Conservation (phyloP, 2,888 invertebrate genomes). For the Zeuzera pyrina region DNA sequence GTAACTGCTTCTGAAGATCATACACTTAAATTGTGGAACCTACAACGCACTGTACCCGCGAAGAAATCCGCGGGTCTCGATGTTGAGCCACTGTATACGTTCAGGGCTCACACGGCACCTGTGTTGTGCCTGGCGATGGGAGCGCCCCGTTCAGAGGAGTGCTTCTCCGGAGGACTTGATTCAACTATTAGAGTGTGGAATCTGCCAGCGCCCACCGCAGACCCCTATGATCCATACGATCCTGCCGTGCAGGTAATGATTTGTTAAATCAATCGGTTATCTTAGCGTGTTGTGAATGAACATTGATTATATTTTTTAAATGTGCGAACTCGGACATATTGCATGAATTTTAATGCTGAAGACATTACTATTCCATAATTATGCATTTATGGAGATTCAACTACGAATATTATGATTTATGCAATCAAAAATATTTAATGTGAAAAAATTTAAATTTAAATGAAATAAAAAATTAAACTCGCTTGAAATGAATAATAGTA, state of each 20-base stretch:
- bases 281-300: too few relatives aligned
- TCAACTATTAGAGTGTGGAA: slow-evolving; percentile 97
- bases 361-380: too few relatives aligned
- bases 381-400: too few relatives aligned
- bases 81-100: slow-evolving; percentile 98
- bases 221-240: slow-evolving; percentile 98
- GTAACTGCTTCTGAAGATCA: slow-evolving; percentile 99
- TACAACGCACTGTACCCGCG: slow-evolving; percentile 97
- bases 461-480: too few relatives aligned
- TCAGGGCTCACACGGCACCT: slow-evolving; percentile 95
- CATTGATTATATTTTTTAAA: too few relatives aligned
- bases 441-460: too few relatives aligned
- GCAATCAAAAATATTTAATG: too few relatives aligned
- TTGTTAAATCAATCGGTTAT: too few relatives aligned
- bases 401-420: too few relatives aligned
- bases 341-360: too few relatives aligned
- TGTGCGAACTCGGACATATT: too few relatives aligned
- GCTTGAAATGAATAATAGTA: too few relatives aligned
- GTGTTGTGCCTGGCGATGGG: slow-evolving; percentile 96
- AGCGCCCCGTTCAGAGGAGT: slow-evolving; percentile 93
- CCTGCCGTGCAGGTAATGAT: slow-evolving; percentile 83
- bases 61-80: slow-evolving; percentile 97
- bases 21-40: slow-evolving; percentile 98
- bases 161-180: slow-evolving; percentile 96
- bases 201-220: slow-evolving; percentile 93